These are phyloP conservation scores for Lanius collurio DNA, from an alignment of 2,113 vertebrate genomes.

Conservation along the genomic window DNA sequence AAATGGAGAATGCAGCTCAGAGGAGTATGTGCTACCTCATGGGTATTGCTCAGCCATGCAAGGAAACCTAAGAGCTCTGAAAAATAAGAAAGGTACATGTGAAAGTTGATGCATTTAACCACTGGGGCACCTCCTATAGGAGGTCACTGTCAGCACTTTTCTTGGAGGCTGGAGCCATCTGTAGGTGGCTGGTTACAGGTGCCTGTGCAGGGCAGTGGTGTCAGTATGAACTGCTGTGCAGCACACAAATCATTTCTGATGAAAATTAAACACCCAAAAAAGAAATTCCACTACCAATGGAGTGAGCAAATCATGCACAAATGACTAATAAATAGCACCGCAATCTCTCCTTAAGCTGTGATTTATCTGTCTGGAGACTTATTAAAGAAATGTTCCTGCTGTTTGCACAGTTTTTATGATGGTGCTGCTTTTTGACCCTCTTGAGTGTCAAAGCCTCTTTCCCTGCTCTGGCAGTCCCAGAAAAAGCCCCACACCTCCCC, in stretches of 20 bases:
- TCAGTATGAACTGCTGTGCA: neutral
- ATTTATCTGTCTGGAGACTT: constrained; percentile 56
- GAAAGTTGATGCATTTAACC: neutral
- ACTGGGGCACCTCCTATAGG: neutral
- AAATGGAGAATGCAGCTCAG: neutral
- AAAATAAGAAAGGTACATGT: neutral
- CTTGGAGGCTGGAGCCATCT: neutral
- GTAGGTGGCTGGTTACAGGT: neutral
- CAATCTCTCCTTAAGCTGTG: constrained; percentile 45
- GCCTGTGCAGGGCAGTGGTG: neutral
- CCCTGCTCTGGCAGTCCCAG: neutral
- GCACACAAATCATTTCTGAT: constrained; percentile 34
- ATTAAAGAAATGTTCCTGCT: constrained; percentile 39
- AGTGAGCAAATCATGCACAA: constrained; percentile 54
- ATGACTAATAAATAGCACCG: constrained; percentile 40
- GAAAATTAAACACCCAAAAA: constrained; percentile 52
- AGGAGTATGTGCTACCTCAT: neutral
- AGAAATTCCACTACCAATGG: constrained; percentile 36
- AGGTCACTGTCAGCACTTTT: neutral
- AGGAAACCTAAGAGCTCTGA: neutral
- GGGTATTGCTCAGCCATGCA: neutral
- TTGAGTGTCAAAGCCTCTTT: neutral
- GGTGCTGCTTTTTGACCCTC: neutral
- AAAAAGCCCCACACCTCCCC: neutral
- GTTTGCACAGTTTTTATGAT: constrained; percentile 10